Percentiles rank a stretch among this genome's conserved stretches.
phyloP scores from a whole-genome alignment of 1,140 invertebrate species.

The Neodiprion pinetum region DNA sequence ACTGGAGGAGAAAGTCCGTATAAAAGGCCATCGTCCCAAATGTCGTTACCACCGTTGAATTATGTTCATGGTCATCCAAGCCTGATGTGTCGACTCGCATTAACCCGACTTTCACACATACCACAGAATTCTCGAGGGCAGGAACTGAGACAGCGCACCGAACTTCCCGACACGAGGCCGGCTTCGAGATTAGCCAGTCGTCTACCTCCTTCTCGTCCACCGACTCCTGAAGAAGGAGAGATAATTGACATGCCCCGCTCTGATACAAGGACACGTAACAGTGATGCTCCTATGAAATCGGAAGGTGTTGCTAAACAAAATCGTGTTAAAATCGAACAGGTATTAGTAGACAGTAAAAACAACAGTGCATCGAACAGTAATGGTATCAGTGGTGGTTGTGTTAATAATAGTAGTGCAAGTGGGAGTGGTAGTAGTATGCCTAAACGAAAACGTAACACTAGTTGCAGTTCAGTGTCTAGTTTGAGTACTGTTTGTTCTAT shows the following conservation, averaged over 20 bases:
- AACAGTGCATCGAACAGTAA: conserved; percentile 25
- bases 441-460: conserved; percentile 63
- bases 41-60: conserved; percentile 42
- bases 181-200: conserved; percentile 38
- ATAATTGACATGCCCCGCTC: conserved; percentile 45
- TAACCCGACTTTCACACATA: conserved; percentile 50
- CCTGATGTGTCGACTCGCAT: conserved; percentile 56
- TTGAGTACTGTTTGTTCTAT: conserved; percentile 49
- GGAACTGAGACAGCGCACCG: conserved; percentile 60
- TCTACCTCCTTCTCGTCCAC: conserved; percentile 34
- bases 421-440: conserved; percentile 25
- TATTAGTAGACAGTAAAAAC: neutral
- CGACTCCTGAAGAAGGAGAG: conserved; percentile 51
- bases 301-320: neutral
- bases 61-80: conserved; percentile 50
- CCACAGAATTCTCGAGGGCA: conserved; percentile 52
- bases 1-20: conserved; percentile 58
- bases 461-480: conserved; percentile 62
- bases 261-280: conserved; percentile 31
- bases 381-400: conserved; percentile 24
- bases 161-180: conserved; percentile 67
- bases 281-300: neutral
- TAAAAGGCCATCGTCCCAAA: conserved; percentile 52
- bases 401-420: conserved; percentile 25
- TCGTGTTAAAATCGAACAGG: neutral